Conservation (phyloP, 1,140 invertebrate species). For the Micrasema longulum region DNA sequence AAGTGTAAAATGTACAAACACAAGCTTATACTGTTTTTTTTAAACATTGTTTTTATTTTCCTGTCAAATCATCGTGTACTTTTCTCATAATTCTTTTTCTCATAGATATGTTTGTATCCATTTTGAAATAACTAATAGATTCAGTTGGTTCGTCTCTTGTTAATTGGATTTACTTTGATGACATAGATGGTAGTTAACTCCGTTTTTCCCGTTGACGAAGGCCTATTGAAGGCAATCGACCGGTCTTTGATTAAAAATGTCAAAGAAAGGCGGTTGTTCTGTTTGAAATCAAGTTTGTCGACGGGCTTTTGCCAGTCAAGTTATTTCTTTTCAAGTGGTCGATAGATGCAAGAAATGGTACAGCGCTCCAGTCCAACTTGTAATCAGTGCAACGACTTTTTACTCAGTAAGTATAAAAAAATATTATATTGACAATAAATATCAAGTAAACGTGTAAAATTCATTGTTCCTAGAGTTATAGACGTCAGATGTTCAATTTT, state of each 20-base stretch:
- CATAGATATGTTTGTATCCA: too few species aligned
- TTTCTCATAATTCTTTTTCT: too few species aligned
- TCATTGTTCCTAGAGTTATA: too few species aligned
- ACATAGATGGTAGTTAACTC: neutral
- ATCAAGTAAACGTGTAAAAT: too few species aligned
- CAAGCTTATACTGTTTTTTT: too few species aligned
- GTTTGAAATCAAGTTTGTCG: constrained; percentile 17
- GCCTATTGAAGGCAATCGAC: constrained; percentile 8
- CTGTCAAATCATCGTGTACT: too few species aligned
- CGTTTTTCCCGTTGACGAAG: constrained; percentile 6
- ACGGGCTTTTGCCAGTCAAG: constrained; percentile 12
- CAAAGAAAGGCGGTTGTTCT: constrained; percentile 18
- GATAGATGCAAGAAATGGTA: neutral
- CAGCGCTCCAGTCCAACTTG: neutral
- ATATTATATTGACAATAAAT: too few species aligned
- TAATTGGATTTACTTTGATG: constrained; percentile 33
- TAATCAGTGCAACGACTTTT: neutral
- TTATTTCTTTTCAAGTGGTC: constrained; percentile 10
- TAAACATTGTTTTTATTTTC: too few species aligned
- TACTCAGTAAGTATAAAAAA: too few species aligned
- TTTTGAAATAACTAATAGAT: constrained; percentile 23
- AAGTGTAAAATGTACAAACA: too few species aligned
- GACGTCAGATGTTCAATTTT: too few species aligned
- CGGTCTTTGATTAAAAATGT: constrained; percentile 28
- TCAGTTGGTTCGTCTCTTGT: constrained; percentile 15